Percentiles rank a stretch among this genome's conserved stretches.
Conservation (phyloP, 2,113 vertebrate genomes). For the Rhabdornis inornatus region DNA sequence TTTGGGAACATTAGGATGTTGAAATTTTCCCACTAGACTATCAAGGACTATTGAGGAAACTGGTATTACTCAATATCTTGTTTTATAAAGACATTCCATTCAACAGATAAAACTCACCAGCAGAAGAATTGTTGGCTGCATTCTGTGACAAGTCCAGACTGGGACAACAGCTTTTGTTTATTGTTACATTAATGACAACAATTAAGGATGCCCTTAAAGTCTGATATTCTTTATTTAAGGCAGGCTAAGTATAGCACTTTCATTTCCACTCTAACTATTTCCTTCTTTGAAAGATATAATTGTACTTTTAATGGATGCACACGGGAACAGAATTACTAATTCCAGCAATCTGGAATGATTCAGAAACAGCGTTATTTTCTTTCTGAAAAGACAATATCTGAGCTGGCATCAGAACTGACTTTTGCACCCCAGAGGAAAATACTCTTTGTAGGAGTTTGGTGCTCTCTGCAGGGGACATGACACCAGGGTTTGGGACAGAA, state of each 20-base stretch:
- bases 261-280: slow-evolving; percentile 32
- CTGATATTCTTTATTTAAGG: background rate
- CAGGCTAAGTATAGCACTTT: background rate
- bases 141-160: background rate
- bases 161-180: background rate
- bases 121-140: background rate
- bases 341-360: background rate
- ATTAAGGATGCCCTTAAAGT: background rate
- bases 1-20: background rate
- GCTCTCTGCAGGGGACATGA: background rate
- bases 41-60: background rate
- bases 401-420: background rate
- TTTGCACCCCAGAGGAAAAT: background rate
- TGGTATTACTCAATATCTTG: background rate
- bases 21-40: background rate
- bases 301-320: slow-evolving; percentile 9
- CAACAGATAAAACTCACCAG: background rate
- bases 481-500: background rate
- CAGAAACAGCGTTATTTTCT: background rate
- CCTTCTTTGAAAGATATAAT: slow-evolving; percentile 7
- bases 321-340: background rate
- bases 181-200: background rate
- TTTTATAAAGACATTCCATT: background rate
- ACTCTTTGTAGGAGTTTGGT: background rate
- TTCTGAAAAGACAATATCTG: background rate